These are phyloP conservation scores for Latrodectus geometricus DNA, from an alignment of 1,140 invertebrate genomes.

Conservation along the genomic window DNA sequence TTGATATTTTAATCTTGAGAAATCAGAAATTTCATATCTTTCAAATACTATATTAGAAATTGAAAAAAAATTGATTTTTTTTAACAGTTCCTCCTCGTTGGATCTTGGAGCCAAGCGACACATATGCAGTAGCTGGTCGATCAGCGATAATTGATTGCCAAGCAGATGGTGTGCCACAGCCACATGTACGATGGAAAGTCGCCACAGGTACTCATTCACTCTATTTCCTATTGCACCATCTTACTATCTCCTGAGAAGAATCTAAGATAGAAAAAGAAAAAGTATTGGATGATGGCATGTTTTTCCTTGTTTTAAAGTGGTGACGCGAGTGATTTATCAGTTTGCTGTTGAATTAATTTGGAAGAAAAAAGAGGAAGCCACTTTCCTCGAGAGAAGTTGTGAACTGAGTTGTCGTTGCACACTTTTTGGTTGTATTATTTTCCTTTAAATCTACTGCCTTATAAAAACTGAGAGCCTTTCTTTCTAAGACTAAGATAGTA, in stretches of 20 bases:
- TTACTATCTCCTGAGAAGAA: background rate
- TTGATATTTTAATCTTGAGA: too few relatives aligned
- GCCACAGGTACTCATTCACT: constrained; percentile 61
- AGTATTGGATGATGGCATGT: background rate
- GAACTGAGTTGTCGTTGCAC: too few relatives aligned
- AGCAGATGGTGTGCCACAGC: constrained; percentile 89
- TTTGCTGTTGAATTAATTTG: constrained; percentile 30
- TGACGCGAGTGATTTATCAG: constrained; percentile 34
- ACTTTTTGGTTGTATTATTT: too few relatives aligned
- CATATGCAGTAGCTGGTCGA: constrained; percentile 85
- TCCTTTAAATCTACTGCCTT: too few relatives aligned
- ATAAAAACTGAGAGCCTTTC: too few relatives aligned
- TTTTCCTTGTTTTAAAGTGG: constrained; percentile 31
- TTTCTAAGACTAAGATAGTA: too few relatives aligned
- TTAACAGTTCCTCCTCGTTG: constrained; percentile 88
- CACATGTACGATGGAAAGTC: constrained; percentile 83
- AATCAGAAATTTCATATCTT: too few relatives aligned
- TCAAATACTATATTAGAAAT: too few relatives aligned
- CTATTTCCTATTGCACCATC: background rate
- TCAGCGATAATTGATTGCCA: constrained; percentile 88
- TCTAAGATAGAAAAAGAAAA: background rate
- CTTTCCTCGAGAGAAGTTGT: too few relatives aligned
- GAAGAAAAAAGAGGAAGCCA: background rate
- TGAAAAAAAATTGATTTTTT: background rate
- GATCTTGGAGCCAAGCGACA: constrained; percentile 88